Base-by-base conservation (phyloP, 1,140 invertebrate genomes). In the Hyles vespertilio region DNA sequence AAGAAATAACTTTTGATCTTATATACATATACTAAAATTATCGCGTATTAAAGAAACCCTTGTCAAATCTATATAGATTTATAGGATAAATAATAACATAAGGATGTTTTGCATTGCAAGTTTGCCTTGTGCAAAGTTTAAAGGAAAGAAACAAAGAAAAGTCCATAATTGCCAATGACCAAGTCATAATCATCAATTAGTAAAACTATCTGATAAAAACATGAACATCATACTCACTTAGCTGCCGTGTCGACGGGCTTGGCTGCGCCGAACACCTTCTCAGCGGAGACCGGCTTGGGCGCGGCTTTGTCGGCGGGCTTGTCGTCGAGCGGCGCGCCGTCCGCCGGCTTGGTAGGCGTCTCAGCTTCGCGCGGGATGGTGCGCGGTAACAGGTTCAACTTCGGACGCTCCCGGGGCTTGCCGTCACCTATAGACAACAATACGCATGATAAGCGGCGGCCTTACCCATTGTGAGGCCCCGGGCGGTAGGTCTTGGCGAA, bases 221-320 rank as follows among this genome's bases (percentile, higher is more conserved):
- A 8, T 32, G 8, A 51, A 9, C 22, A 22, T 8, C 5, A 48
- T 45, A 73, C 80, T 75, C 40, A 87, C 86, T 87, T 87, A 58
- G 95, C 94, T 46, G 95, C 93, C 9, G 97, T 99, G 84, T 99
- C 97, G 0, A 99, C 98, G 5, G 98, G 98, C 82, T 96, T 97
- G 33, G 97, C 98, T 32, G 92, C 94, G 36, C 97, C 97, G 82
- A 98, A 98, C 67, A 98, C 97, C 57, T 95, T 94, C 32, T 91
- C 89, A 2, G 92, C 85, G 5, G 92, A 81, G 40, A 91, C 90
- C 5, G 91, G 85, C 50, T 91, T 84, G 46, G 90, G 77, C 50
- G 84, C 77, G 8, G 58, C 51, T 59, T 74, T 77, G 9, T 79
- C 78, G 3, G 57, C 59, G 11, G 58, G 62, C 34, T 69, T 69